A percentile compares a stretch with the other conserved stretches of the same genome.
Conservation (phyloP, 1,140 invertebrate genomes). For the Orussus abietinus region DNA sequence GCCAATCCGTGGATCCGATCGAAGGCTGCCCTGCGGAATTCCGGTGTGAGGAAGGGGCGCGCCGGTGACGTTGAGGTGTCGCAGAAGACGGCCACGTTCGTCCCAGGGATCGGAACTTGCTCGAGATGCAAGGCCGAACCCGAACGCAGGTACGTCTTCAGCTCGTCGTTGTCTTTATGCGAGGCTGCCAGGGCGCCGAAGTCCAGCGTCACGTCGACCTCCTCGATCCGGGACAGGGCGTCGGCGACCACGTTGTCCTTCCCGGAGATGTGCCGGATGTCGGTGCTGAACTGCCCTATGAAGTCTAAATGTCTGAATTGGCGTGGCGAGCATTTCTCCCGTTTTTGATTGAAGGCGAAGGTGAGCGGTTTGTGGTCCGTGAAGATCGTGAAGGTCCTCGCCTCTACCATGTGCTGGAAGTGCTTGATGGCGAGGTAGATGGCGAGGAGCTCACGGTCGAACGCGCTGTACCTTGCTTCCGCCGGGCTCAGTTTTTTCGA, state of each 20-base stretch:
- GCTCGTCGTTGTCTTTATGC: constrained; percentile 5
- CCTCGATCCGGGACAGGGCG: constrained; percentile 29
- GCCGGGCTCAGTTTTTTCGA: constrained; percentile 30
- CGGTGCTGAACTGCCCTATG: constrained; percentile 38
- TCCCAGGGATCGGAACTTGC: constrained; percentile 8
- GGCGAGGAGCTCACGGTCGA: constrained; percentile 31
- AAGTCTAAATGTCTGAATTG: constrained; percentile 33
- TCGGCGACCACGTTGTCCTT: constrained; percentile 35
- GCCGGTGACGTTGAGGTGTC: constrained; percentile 10
- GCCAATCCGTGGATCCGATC: constrained; percentile 29
- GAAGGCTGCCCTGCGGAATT: constrained; percentile 30
- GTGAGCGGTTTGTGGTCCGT: constrained; percentile 34
- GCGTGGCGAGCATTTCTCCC: constrained; percentile 28
- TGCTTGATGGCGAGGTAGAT: constrained; percentile 27
- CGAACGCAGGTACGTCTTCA: constrained; percentile 3
- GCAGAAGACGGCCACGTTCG: not conserved
- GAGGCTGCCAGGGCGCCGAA: constrained; percentile 4
- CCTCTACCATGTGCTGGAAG: constrained; percentile 33
- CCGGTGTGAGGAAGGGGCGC: constrained; percentile 14
- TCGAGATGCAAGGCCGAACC: constrained; percentile 1
- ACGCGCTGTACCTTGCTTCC: constrained; percentile 34
- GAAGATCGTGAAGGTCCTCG: constrained; percentile 24
- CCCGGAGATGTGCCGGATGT: constrained; percentile 34
- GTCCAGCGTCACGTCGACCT: constrained; percentile 5
- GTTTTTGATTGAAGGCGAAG: constrained; percentile 22